Evolutionary conservation across 2,888 invertebrate genomes (phyloP).

Genomic region (Arenicola marina): DNA sequence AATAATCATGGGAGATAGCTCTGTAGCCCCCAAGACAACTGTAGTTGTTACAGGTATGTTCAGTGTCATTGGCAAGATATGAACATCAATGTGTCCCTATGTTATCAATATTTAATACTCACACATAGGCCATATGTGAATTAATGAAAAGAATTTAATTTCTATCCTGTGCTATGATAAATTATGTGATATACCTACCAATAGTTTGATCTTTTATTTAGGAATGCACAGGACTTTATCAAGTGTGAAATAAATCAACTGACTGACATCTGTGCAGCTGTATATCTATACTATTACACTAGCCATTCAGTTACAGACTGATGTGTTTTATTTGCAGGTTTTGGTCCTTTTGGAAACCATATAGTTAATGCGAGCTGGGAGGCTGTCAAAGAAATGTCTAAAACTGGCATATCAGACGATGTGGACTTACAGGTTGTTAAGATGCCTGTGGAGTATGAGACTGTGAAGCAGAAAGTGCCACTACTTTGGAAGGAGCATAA

Average conservation of each 20-base stretch:
- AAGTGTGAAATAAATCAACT: no score
- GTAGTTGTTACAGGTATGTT: constrained; percentile 27
- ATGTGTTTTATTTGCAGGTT: constrained; percentile 67
- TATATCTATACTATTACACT: background rate
- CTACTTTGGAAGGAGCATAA: constrained; percentile 72
- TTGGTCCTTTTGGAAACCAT: constrained; percentile 78
- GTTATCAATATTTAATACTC: no score
- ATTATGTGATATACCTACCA: no score
- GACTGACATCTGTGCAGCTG: background rate
- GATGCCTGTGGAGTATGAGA: constrained; percentile 68
- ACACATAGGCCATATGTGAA: no score
- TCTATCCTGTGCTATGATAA: no score
- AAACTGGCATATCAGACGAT: constrained; percentile 47
- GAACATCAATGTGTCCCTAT: no score
- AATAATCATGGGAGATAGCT: constrained; percentile 27
- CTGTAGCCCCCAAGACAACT: constrained; percentile 7
- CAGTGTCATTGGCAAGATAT: no score
- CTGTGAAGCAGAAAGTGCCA: constrained; percentile 71
- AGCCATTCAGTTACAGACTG: background rate
- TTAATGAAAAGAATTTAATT: no score
- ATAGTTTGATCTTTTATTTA: no score
- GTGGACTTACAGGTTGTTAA: constrained; percentile 54
- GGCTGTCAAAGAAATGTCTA: constrained; percentile 69
- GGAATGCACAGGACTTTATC: no score
- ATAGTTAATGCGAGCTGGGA: constrained; percentile 82